These are phyloP conservation scores for Rhinolophus ferrumequinum DNA, from an alignment of 2,113 vertebrate species.

Conservation along the genomic window DNA sequence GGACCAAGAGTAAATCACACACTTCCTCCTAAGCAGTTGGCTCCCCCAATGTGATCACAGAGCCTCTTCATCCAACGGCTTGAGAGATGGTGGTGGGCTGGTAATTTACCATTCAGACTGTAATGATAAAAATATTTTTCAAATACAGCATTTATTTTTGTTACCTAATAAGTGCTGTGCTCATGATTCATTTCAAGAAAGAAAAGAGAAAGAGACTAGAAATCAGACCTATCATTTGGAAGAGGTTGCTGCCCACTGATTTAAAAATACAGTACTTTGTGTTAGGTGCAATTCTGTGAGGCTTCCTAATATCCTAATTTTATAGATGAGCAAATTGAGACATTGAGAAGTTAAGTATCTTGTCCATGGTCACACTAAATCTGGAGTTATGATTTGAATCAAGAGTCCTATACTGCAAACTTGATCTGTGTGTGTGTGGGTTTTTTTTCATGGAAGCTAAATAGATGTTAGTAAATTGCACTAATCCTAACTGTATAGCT, in stretches of 20 bases:
- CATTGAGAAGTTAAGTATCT: neutral
- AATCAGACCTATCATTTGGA: constrained; percentile 31
- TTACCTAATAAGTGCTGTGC: constrained; percentile 5
- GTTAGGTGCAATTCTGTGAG: neutral
- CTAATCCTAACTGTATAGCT: neutral
- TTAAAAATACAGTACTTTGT: constrained; percentile 16
- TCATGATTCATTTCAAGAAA: constrained; percentile 54
- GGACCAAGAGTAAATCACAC: neutral
- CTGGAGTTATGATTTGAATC: constrained; percentile 22
- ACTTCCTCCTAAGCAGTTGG: neutral
- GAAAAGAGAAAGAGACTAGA: constrained; percentile 41
- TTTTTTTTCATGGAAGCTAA: neutral
- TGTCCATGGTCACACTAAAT: neutral
- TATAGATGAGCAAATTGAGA: neutral
- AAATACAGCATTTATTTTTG: constrained; percentile 58
- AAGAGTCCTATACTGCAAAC: neutral
- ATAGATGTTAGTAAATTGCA: neutral
- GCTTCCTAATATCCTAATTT: constrained; percentile 35
- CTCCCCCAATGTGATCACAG: neutral
- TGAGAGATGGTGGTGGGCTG: neutral
- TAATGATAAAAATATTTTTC: constrained; percentile 17
- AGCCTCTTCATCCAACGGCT: neutral
- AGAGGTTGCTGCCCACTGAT: constrained; percentile 47
- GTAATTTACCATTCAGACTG: constrained; percentile 12
- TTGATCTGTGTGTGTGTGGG: neutral